Evolutionary conservation across 2,888 invertebrate species (phyloP), one percentile per base, ranked within the genome.

Genomic region (Heliconius ethilla): DNA sequence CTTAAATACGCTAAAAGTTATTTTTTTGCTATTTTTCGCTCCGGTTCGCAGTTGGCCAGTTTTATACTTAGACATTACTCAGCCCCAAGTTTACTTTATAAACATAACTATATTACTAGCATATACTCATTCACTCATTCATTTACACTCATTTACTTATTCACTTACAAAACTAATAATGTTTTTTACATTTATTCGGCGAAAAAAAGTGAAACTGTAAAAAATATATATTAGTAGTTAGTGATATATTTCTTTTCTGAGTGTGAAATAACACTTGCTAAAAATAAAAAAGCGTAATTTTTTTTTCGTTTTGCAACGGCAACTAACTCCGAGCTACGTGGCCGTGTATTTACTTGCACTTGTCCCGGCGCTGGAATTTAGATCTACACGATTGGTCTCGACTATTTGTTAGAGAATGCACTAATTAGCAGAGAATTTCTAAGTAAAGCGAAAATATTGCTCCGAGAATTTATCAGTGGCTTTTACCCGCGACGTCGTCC

Each of bases 361-460:
- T 72, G 72, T 37, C 59, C 40, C 40, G n/a, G 72, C 72, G 72
- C 33, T 33, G 70, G 63, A 70, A 70, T 70, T 67, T 27, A 65
- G 66, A 77, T 75, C 72, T 72, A 70, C 73, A 62, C 70, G 66
- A 75, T 59, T 70, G 70, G 65, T 67, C 70, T 66, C 45, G 18
- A 70, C 72, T 72, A 77, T 75, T 70, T 67, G 72, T 75, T 55
- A 67, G 15, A 67, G 79, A 79, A 79, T 77, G 79, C 75, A 66
- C 77, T 79, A 79, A 79, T 79, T 77, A 77, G 75, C 65, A 25
- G 33, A 67, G 74, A 45, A 73, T 77, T 74, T 67, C 67, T 74
- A 45, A 65, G 40, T 65, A 40, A 45, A 63, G 63, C 74, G 40
- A 74, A 74, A 62, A 40, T 63, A 63, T 45, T 74, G 27, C 65